A percentile compares a stretch with the other conserved stretches of the same genome.
phyloP scores from a whole-genome alignment of 2,888 invertebrate genomes.

The Thumatha senex region DNA sequence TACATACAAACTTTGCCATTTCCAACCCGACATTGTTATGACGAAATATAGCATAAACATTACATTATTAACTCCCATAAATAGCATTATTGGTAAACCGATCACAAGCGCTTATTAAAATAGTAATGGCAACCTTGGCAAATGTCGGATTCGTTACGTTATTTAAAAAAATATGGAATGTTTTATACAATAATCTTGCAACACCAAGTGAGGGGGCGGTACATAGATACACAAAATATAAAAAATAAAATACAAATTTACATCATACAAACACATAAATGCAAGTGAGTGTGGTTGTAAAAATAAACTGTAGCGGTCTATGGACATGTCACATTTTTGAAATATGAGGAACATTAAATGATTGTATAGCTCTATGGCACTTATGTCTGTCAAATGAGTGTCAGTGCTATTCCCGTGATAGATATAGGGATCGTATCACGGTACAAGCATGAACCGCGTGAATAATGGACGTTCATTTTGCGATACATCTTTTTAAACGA shows the following conservation, averaged over 20 bases:
- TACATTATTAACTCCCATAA: slow-evolving; percentile 43
- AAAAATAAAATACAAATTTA: slow-evolving; percentile 41
- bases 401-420: slow-evolving; percentile 56
- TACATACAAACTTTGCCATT: slow-evolving; percentile 52
- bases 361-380: slow-evolving; percentile 13
- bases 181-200: slow-evolving; percentile 27
- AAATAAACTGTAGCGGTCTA: slow-evolving; percentile 68
- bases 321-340: slow-evolving; percentile 36
- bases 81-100: slow-evolving; percentile 79
- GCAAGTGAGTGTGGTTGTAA: slow-evolving; percentile 82
- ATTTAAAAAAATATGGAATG: slow-evolving; percentile 34
- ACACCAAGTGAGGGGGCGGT: slow-evolving; percentile 42
- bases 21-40: slow-evolving; percentile 75
- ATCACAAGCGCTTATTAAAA: slow-evolving; percentile 72
- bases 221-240: slow-evolving; percentile 22
- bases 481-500: too few species aligned
- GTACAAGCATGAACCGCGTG: slow-evolving; percentile 53
- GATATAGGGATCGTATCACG: slow-evolving; percentile 63
- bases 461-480: slow-evolving; percentile 14
- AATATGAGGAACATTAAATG: slow-evolving; percentile 26
- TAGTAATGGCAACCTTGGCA: slow-evolving; percentile 76
- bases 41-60: slow-evolving; percentile 28
- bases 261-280: slow-evolving; percentile 66
- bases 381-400: slow-evolving; percentile 13
- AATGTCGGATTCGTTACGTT: slow-evolving; percentile 74